Conservation (phyloP, 2,797 vertebrate species). For the Tokudaia tokunoshimensis region DNA sequence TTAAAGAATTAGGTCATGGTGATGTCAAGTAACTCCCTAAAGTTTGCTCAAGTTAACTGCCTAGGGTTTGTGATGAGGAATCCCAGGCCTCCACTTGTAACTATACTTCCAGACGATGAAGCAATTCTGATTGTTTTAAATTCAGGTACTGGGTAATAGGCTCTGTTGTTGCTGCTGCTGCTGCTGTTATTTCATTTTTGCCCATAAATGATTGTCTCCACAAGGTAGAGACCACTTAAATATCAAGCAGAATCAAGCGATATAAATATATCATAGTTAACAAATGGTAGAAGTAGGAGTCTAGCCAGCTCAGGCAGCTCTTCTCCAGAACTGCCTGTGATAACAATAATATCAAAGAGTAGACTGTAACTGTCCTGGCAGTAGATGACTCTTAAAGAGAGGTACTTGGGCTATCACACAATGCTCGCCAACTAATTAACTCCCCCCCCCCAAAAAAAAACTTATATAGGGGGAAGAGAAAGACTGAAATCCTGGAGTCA, state of each 20-base stretch:
- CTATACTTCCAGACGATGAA: not conserved
- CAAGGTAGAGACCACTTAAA: not conserved
- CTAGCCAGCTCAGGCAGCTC: not conserved
- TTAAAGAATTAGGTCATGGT: conserved; percentile 22
- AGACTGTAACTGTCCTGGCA: not conserved
- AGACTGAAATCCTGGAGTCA: not conserved
- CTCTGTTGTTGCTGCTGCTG: not conserved
- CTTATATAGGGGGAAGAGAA: not conserved
- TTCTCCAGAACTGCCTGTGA: not conserved
- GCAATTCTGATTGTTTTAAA: not conserved
- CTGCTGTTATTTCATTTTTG: not conserved
- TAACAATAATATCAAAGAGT: too few species aligned
- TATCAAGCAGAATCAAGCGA: not conserved
- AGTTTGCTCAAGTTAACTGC: not conserved
- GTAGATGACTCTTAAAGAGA: not conserved
- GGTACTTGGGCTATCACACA: not conserved
- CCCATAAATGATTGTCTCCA: not conserved
- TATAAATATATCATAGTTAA: not conserved
- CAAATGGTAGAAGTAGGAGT: not conserved
- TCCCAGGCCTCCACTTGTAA: not conserved
- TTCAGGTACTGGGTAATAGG: not conserved
- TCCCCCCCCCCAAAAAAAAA: not conserved
- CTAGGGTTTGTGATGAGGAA: not conserved
- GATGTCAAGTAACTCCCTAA: not conserved
- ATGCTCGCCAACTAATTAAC: not conserved